phyloP scores from a whole-genome alignment of 2,888 invertebrate genomes.

The Ormyrus rosae region DNA sequence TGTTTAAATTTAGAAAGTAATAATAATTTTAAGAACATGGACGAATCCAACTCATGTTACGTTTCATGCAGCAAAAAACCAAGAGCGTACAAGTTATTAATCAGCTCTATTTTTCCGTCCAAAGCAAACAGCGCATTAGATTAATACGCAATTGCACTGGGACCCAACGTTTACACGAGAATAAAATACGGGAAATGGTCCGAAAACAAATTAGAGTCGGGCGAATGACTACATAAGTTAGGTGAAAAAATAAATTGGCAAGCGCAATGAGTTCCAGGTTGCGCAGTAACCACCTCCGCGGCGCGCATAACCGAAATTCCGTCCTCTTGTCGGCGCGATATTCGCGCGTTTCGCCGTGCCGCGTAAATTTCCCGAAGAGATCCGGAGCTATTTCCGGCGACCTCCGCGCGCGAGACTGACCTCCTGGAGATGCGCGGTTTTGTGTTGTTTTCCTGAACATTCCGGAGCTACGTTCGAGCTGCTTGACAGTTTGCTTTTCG shows the following conservation, averaged over 20 bases:
- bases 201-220: slow-evolving; percentile 23
- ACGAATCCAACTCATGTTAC: too few species aligned
- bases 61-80: too few species aligned
- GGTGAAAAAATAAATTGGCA: slow-evolving; percentile 15
- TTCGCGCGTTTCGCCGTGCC: slow-evolving; percentile 50
- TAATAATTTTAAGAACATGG: too few species aligned
- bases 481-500: background rate
- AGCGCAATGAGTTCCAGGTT: slow-evolving; percentile 10
- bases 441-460: slow-evolving; percentile 55
- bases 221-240: background rate
- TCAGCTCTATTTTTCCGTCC: too few species aligned
- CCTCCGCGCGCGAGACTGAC: slow-evolving; percentile 61
- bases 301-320: slow-evolving; percentile 22
- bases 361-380: slow-evolving; percentile 60
- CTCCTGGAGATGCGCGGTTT: slow-evolving; percentile 63
- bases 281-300: background rate
- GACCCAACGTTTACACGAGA: too few species aligned
- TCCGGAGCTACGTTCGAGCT: background rate
- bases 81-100: too few species aligned
- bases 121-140: too few species aligned
- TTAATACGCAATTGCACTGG: too few species aligned
- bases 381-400: slow-evolving; percentile 64
- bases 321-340: slow-evolving; percentile 20
- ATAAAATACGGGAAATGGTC: background rate
- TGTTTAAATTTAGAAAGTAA: too few species aligned